Evolutionary conservation across 2,113 vertebrate species (phyloP), one percentile per base, ranked within the genome.

Genomic region (Oncorhynchus mykiss): DNA sequence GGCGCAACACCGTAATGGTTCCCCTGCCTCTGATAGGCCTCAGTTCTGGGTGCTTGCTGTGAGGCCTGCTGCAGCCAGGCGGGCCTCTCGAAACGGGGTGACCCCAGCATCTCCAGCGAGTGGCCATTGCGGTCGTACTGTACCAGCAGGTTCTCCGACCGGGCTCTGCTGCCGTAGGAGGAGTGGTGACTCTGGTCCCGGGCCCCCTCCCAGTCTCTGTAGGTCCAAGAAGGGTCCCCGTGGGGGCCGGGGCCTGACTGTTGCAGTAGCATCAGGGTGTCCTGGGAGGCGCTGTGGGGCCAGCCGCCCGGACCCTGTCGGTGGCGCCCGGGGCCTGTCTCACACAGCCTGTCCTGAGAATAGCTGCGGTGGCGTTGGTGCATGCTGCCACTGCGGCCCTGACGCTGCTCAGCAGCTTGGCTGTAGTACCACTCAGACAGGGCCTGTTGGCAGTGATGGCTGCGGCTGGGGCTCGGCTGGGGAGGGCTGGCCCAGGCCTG

Each of bases 271-370:
- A 96, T 88, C 75, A 98, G 86, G 5, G 97, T 96, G 87, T 97
- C 97, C 84, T 99, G 96, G 12, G 97, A 99, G 71, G 95, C 95
- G 72, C 97, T 97, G 87, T 97, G 96, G 0, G 95, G 95, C 95
- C 96, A 97, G 0, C 89, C 94, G 0, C 89, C 94, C 0, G 87
- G 18, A 62, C 85, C 85, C 80, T 90, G 73, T 45, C n/a, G 68
- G 68, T 49, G 13, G 75, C 22, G 80, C 90, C 71, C 18, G 20
- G 1, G 34, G 24, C 75, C 77, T 0, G 80, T 59, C n/a, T 95
- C 93, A 0, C 94, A 96, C 66, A 99, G 84, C 13, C 97, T 93
- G 77, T 99, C 97, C 83, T 99, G 96, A 48, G 97, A 99, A 85
- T 93, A 95, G 85, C 97, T 98, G 85, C 97, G 95, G 85, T 94